Percentiles rank a stretch among this genome's conserved stretches.
Evolutionary conservation across 2,888 invertebrate species (phyloP).

Genomic region (Cantharis rustica): DNA sequence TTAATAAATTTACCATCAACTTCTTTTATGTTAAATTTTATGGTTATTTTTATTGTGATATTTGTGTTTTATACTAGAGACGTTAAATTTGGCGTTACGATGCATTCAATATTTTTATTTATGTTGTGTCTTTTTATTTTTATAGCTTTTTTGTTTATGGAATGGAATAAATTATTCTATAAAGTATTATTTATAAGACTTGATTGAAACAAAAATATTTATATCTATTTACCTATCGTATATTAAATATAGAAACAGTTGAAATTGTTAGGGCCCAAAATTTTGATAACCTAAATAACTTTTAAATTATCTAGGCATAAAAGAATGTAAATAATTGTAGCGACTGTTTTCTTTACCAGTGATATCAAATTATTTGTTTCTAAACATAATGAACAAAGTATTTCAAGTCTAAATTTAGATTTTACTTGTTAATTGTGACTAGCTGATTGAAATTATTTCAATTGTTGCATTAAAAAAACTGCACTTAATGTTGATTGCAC

Average conservation of each 20-base stretch:
- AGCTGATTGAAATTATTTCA: not conserved
- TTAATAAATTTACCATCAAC: not conserved
- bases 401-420: not conserved
- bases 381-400: not conserved
- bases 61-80: slow-evolving; percentile 13
- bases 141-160: not conserved
- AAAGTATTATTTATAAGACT: slow-evolving; percentile 1
- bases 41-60: slow-evolving; percentile 17
- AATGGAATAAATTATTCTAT: not conserved
- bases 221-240: not conserved
- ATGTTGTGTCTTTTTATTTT: slow-evolving; percentile 2
- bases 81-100: slow-evolving; percentile 4
- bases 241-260: not conserved
- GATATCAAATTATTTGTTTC: not conserved
- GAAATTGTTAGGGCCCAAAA: not conserved
- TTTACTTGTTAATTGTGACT: not conserved
- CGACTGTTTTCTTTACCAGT: not conserved
- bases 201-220: not conserved
- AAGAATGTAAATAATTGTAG: not conserved
- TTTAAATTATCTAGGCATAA: not conserved
- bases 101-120: slow-evolving; percentile 7
- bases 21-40: slow-evolving; percentile 14
- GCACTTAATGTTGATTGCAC: slow-evolving; percentile 1
- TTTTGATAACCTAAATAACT: not conserved
- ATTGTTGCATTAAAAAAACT: not conserved